Conservation (phyloP, 2,888 invertebrate species). For the Pterostichus madidus region DNA sequence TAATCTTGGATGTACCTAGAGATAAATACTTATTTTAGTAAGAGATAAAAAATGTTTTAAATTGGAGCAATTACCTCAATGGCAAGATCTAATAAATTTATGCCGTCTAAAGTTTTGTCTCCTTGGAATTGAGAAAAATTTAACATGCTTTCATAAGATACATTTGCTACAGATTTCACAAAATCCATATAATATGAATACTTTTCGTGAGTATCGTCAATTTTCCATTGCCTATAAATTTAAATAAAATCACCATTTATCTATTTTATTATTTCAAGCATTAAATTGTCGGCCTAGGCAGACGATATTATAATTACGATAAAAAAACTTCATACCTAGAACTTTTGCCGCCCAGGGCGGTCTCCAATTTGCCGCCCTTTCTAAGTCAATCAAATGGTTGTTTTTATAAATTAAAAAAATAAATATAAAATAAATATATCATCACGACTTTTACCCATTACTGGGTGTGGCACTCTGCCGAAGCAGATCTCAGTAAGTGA, state of each 20-base stretch:
- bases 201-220: slow-evolving; percentile 75
- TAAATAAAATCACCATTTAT: background rate
- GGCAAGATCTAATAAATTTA: slow-evolving; percentile 77
- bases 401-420: too few species aligned
- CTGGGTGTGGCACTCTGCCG: too few species aligned
- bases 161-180: slow-evolving; percentile 77
- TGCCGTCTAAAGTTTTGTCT: slow-evolving; percentile 75
- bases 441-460: too few species aligned
- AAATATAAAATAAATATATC: too few species aligned
- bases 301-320: background rate
- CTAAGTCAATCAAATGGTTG: too few species aligned
- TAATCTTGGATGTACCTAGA: slow-evolving; percentile 78
- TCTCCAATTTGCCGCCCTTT: too few species aligned
- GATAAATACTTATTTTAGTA: slow-evolving; percentile 31
- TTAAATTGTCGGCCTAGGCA: background rate
- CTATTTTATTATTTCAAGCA: background rate
- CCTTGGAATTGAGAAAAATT: slow-evolving; percentile 75
- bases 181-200: slow-evolving; percentile 78
- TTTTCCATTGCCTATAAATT: slow-evolving; percentile 76
- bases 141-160: slow-evolving; percentile 76
- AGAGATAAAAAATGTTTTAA: slow-evolving; percentile 54
- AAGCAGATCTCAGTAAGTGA: too few species aligned
- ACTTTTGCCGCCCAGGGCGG: too few species aligned
- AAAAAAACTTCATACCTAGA: too few species aligned
- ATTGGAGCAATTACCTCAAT: slow-evolving; percentile 74